A percentile compares a stretch with the other conserved stretches of the same genome.
Conservation (phyloP, 1,140 invertebrate genomes). For the Halesus radiatus region DNA sequence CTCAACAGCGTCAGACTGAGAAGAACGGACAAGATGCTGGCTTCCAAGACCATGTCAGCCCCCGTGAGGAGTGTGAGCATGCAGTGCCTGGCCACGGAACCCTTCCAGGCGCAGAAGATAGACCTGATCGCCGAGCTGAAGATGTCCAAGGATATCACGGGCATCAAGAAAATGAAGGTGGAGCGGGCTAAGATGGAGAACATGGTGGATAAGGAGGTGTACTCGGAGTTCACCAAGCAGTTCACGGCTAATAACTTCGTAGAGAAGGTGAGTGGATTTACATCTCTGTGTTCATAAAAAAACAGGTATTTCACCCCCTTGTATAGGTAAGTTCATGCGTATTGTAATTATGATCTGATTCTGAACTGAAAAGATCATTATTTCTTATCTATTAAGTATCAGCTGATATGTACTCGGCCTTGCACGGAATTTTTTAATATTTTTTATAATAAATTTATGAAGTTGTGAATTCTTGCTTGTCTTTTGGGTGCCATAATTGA, state of each 20-base stretch:
- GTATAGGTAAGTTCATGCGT: too few species aligned
- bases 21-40: conserved; percentile 80
- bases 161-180: conserved; percentile 91
- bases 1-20: conserved; percentile 85
- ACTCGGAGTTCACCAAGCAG: conserved; percentile 84
- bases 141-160: conserved; percentile 89
- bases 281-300: too few species aligned
- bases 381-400: too few species aligned
- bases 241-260: conserved; percentile 91
- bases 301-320: too few species aligned
- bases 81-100: conserved; percentile 78
- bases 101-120: conserved; percentile 83
- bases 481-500: too few species aligned
- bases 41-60: conserved; percentile 84
- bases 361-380: too few species aligned
- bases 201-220: conserved; percentile 83
- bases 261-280: conserved; percentile 78
- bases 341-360: too few species aligned
- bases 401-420: too few species aligned
- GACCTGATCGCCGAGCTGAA: conserved; percentile 92
- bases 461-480: too few species aligned
- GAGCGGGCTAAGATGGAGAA: conserved; percentile 87
- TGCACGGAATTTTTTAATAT: too few species aligned
- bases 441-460: too few species aligned
- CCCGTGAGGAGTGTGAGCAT: conserved; percentile 81